Evolutionary conservation across 2,797 vertebrate genomes (phyloP), one percentile per base, ranked within the genome.

Genomic region (Stomatorhinus walkeri): DNA sequence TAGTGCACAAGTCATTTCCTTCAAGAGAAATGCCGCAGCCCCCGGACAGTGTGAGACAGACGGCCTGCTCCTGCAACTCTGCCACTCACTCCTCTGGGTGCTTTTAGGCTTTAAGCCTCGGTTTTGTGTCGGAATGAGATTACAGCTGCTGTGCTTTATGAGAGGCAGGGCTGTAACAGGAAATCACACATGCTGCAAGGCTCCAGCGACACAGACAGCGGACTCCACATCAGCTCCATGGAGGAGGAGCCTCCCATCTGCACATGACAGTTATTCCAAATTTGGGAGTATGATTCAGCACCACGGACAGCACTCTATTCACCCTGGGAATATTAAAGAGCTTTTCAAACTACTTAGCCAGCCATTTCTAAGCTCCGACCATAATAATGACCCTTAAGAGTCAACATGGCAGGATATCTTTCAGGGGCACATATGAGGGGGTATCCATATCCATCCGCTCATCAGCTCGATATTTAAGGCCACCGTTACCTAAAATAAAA

Each of bases 101-200:
- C 76, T 46, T 81, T 43, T 81, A 43, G 76, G 19, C 76, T 81
- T 81, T 81, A 81, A 81, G 76, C 40, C 76, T 22, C 76, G 3
- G 76, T 46, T 81, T 81, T 81, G 76, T 81, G 76, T 81, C 40
- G 19, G 36, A 81, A 81, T 46, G 76, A 43, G 76, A 81, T 81
- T 81, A 81, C 40, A 46, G 76, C 76, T 22, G 19, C 36, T 22
- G 19, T 43, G 40, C 36, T 43, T 46, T 46, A 81, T 46, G 76
- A 81, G 72, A 43, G 36, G 36, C 72, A 43, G 72, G 72, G 36
- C 40, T 43, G 40, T 43, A 40, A 43, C 72, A 79, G 76, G 40
- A 81, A 81, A 22, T 81, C 76, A 7, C 36, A 46, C 40, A 46
- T 22, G 76, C 76, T 10, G 19, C 40, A 81, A 22, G 76, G 19